Percentiles rank a stretch among this genome's conserved stretches.
These are phyloP conservation scores for Paramuricea clavata DNA, from an alignment of 92 coral and sea anemone species.

Conservation along the genomic window DNA sequence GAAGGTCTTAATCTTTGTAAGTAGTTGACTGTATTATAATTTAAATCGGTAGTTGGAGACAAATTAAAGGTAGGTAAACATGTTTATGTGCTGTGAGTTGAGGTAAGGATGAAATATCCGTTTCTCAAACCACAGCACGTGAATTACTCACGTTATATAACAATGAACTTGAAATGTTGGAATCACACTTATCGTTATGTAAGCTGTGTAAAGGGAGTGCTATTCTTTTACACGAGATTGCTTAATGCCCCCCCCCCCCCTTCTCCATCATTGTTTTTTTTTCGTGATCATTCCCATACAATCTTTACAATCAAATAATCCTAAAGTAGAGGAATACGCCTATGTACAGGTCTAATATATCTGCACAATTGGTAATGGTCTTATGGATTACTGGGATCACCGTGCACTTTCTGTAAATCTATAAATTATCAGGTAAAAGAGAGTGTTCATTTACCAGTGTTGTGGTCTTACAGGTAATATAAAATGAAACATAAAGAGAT, in stretches of 20 bases:
- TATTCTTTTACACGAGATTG: background rate
- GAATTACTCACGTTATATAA: background rate
- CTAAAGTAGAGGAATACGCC: background rate
- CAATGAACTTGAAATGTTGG: constrained; percentile 46
- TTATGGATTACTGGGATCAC: background rate
- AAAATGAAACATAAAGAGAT: background rate
- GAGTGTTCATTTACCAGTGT: background rate
- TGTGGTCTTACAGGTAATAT: background rate
- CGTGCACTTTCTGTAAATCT: background rate
- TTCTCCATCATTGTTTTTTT: background rate
- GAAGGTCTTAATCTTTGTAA: background rate
- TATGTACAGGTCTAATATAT: background rate
- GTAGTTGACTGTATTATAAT: background rate
- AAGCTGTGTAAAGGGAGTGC: background rate
- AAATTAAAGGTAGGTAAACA: background rate
- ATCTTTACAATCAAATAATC: background rate
- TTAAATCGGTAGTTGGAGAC: background rate
- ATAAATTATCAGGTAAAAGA: background rate
- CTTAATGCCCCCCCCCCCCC: no score
- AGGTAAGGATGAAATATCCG: background rate
- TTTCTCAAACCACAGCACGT: background rate
- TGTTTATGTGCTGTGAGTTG: background rate
- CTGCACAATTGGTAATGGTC: background rate
- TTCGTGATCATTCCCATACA: background rate
- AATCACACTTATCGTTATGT: constrained; percentile 5